Base-by-base conservation (phyloP, 1,140 invertebrate genomes). In the Odontomachus brunneus region DNA sequence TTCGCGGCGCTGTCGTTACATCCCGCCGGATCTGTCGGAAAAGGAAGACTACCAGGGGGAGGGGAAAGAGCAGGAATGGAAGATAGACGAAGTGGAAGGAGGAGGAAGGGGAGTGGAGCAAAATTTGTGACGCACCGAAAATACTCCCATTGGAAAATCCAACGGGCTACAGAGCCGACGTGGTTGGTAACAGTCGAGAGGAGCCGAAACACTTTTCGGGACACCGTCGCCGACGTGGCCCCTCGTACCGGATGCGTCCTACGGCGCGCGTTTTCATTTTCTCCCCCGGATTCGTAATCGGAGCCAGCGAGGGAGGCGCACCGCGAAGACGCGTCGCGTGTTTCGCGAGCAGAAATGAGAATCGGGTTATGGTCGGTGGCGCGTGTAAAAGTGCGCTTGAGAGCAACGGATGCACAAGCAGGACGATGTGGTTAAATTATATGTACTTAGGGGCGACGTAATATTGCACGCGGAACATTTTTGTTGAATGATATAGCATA, bases 211-310 rank as follows among this genome's bases (percentile, higher is more conserved):
- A 17, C 22, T 76, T n/a, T n/a, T 66, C 33, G 51, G 12, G 38
- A 69, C 38, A 9, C 63, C 44, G 63, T 71, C 75, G 63, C 14
- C 29, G 75, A 5, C 38, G 72, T 33, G n/a, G 24, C 15, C 9
- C 9, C 3, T 78, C 49, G 63, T 22, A 24, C 22, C 49, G 26
- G 7, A 49, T 22, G 22, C 74, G 48, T 7, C 44, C 22, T 38
- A 33, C 17, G 48, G 49, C 22, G 49, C 3, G 22, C 51, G 63
- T 24, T 80, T 80, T 80, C 75, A 80, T 80, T 80, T 80, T 80
- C 75, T 80, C 65, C n/a, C 59, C 22, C n/a, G 51, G 65, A 80
- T 71, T 80, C 75, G 75, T 80, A 80, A 80, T 80, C 75, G 75
- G 75, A 80, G 38, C 65, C 24, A 71, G 15, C 38, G n/a, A 65